Evolutionary conservation across 2,888 invertebrate species (phyloP).

Genomic region (Hypsopygia costalis): DNA sequence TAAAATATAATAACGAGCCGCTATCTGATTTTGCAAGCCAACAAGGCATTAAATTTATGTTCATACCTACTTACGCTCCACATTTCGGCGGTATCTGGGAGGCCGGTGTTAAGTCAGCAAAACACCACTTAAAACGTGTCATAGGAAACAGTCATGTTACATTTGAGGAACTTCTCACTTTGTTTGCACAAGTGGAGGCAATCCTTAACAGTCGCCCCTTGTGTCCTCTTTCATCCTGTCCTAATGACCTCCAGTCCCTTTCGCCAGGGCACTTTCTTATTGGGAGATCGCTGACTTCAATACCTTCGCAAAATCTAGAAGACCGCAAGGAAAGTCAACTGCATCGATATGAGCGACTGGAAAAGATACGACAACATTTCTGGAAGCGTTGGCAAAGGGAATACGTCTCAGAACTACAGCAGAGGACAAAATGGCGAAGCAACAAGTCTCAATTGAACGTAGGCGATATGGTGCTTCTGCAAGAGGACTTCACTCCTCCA

Average conservation of each 20-base stretch:
- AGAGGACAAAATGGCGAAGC: too few relatives aligned
- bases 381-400: too few relatives aligned
- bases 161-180: neutral
- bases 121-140: neutral
- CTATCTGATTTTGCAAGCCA: constrained; percentile 22
- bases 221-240: neutral
- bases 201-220: neutral
- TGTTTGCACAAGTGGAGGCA: neutral
- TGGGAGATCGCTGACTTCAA: neutral
- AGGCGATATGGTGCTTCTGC: too few relatives aligned
- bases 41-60: constrained; percentile 24
- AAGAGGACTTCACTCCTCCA: too few relatives aligned
- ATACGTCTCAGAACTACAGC: too few relatives aligned
- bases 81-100: constrained; percentile 25
- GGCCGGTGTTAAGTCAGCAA: constrained; percentile 8
- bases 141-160: neutral
- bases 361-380: too few relatives aligned
- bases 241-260: neutral
- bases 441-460: too few relatives aligned
- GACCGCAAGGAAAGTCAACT: too few relatives aligned
- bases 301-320: too few relatives aligned
- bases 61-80: constrained; percentile 24
- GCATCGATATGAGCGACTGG: too few relatives aligned
- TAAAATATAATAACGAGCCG: constrained; percentile 10
- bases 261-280: neutral